These are phyloP conservation scores for Heliconius eleuchia DNA, from an alignment of 1,140 invertebrate genomes.

Conservation along the genomic window DNA sequence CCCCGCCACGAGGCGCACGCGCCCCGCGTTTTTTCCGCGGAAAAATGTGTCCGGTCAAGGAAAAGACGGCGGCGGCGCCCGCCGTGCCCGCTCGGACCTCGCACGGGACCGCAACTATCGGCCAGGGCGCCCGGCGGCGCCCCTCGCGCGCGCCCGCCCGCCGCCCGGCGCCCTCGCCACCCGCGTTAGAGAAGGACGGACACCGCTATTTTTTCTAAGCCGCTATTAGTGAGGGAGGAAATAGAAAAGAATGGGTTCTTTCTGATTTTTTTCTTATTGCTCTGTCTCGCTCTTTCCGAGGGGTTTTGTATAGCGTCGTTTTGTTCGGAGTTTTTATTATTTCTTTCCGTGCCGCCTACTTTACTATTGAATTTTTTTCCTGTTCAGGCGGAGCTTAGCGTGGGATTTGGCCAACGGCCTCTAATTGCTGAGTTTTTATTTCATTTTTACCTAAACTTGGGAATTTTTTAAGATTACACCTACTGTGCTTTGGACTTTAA, in stretches of 20 bases:
- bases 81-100: conserved; percentile 62
- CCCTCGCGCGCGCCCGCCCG: conserved; percentile 71
- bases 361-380: conserved; percentile 75
- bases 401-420: conserved; percentile 73
- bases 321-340: conserved; percentile 64
- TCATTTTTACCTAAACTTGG: conserved; percentile 57
- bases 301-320: conserved; percentile 48
- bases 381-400: conserved; percentile 75
- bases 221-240: conserved; percentile 77
- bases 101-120: conserved; percentile 74
- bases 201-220: conserved; percentile 78
- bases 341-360: conserved; percentile 76
- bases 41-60: conserved; percentile 78
- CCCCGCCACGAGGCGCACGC: conserved; percentile 70
- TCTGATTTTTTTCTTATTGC: conserved; percentile 76
- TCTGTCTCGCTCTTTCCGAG: conserved; percentile 63
- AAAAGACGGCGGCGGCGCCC: conserved; percentile 64
- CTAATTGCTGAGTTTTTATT: conserved; percentile 55
- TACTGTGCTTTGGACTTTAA: neutral
- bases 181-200: conserved; percentile 66
- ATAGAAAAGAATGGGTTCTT: conserved; percentile 80
- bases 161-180: conserved; percentile 63
- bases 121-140: conserved; percentile 70
- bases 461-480: conserved; percentile 21
- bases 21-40: conserved; percentile 78